Base-by-base conservation (phyloP, 2,113 vertebrate species). In the Abramis brama region DNA sequence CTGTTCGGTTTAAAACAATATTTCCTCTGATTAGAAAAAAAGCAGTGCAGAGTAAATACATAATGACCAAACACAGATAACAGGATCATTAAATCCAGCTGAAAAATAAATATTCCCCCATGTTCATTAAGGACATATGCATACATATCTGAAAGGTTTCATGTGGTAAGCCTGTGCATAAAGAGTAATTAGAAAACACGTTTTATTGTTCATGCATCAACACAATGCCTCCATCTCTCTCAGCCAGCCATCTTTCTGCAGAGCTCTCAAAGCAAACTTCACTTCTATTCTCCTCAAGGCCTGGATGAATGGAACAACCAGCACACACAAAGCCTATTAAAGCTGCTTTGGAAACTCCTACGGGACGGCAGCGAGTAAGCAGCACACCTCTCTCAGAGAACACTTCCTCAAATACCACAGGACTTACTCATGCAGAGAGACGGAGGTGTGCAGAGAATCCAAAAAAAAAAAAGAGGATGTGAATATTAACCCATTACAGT, bases 401-500 rank as follows among this genome's bases (percentile, higher is more conserved):
- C 27, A 76, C 87, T 86, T 86, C 82, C 82, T 88, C 81, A 84
- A 86, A 88, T 84, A 81, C 87, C 77, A 81, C 59, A 47, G 25
- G 76, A 59, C 82, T 85, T 33, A 77, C 85, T 85, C 88, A 86
- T 73, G 74, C 80, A 74, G 60, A 80, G 17, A n/a, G 27, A 68
- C 87, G 60, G 36, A 74, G 60, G 77, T 85, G 78, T 30, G 74
- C 36, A 8, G 68, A 59, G 21, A 74, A 33, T 59, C 66, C 33
- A 9, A n/a, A 39, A 74, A 45, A 64, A 64, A 36, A n/a, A 79
- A 30, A n/a, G 17, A 68, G 39, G 62, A 68, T 0, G 7, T 70
- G 45, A 82, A 47, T 1, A 27, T 80, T 47, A 80, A 64, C 79
- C 79, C 17, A 12, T 36, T 64, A 81, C 25, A 21, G 30, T n/a